A percentile compares a stretch with the other conserved stretches of the same genome.
Conservation (phyloP, 2,888 invertebrate species). For the Eupelmus urozonus region DNA sequence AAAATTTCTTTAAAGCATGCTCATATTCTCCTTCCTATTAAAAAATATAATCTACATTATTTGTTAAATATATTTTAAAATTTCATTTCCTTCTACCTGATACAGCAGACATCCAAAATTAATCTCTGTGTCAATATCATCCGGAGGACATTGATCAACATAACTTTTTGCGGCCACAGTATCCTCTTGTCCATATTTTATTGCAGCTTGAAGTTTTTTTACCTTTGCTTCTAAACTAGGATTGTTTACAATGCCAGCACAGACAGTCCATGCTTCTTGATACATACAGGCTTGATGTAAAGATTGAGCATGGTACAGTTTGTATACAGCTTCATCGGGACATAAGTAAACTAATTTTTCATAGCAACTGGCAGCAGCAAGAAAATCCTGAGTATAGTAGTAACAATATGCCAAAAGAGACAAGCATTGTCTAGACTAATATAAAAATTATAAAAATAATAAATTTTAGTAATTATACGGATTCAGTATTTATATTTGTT, state of each 20-base stretch:
- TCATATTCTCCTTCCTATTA: constrained; percentile 92
- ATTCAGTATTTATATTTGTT: no score
- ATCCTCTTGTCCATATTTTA: constrained; percentile 97
- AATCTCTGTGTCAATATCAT: constrained; percentile 95
- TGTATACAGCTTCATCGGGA: constrained; percentile 93
- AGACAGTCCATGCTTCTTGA: constrained; percentile 93
- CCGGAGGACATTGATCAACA: constrained; percentile 91
- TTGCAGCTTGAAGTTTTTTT: constrained; percentile 95
- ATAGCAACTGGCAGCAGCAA: constrained; percentile 96
- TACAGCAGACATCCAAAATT: constrained; percentile 96
- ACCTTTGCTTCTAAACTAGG: constrained; percentile 81
- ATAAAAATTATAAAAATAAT: constrained; percentile 63
- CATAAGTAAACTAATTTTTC: constrained; percentile 92
- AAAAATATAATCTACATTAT: background rate
- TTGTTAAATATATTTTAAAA: background rate
- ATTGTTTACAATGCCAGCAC: constrained; percentile 83
- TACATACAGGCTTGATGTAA: constrained; percentile 97
- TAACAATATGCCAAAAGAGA: constrained; percentile 97
- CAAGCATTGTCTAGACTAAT: constrained; percentile 90
- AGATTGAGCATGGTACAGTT: constrained; percentile 95
- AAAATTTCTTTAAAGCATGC: constrained; percentile 94
- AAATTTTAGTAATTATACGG: constrained; percentile 11
- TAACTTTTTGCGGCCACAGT: constrained; percentile 92
- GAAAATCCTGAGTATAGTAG: constrained; percentile 95
- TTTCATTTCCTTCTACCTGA: constrained; percentile 85